phyloP scores from a whole-genome alignment of 2,113 vertebrate genomes.

The Melanerpes aurifrons region DNA sequence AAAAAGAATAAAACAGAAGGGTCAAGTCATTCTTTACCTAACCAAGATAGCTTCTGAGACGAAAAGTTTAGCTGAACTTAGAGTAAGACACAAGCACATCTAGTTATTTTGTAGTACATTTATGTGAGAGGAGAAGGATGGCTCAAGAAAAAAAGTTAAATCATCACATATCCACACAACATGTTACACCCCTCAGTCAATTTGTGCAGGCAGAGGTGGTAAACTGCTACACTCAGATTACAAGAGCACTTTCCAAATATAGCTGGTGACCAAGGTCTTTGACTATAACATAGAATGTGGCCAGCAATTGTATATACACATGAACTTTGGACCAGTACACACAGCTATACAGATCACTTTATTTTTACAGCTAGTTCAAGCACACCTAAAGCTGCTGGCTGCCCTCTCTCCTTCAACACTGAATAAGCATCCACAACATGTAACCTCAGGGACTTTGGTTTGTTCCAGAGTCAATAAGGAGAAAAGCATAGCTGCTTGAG shows the following conservation, averaged over 20 bases:
- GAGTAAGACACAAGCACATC: not conserved
- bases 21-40: not conserved
- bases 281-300: not conserved
- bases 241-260: not conserved
- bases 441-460: not conserved
- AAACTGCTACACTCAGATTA: not conserved
- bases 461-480: not conserved
- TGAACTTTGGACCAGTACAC: not conserved
- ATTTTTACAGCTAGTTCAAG: not conserved
- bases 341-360: not conserved
- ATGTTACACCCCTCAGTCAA: not conserved
- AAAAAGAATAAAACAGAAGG: not conserved
- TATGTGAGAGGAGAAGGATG: not conserved
- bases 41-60: not conserved
- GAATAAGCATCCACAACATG: not conserved
- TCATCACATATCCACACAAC: not conserved
- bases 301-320: not conserved
- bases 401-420: not conserved
- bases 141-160: not conserved
- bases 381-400: not conserved
- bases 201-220: not conserved
- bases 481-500: not conserved
- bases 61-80: not conserved
- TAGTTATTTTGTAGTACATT: not conserved
- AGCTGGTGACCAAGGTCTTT: not conserved